Evolutionary conservation across 1,140 invertebrate species (phyloP), one percentile per base, ranked within the genome.

Genomic region (Drosophila seguyi): DNA sequence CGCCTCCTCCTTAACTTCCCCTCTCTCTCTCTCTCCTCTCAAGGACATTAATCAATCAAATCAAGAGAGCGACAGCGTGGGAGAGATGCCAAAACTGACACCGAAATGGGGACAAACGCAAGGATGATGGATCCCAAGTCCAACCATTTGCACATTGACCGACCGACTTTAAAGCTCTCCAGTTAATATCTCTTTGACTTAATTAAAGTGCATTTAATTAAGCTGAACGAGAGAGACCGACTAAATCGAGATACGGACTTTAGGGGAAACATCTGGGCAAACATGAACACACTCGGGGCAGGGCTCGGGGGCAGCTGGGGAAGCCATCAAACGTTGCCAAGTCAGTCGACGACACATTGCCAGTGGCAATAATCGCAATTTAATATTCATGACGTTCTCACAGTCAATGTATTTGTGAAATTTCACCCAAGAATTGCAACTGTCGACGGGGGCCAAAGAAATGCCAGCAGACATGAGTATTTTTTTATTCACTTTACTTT

Each of bases 301-400:
- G 0, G 8, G 20, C 52, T 38, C 34, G 34, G 20, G 34, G 50
- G 31, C 4, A 10, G 18, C 14, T 29, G n/a, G 6, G 20, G 18
- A 27, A 44, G 20, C 38, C 47, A 69, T 52, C 55, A 76, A 65
- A 75, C 27, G 59, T 48, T 48, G 56, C 47, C 52, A 58, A 76
- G 62, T 42, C 66, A 67, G 38, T 52, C 36, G 44, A 80, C 52
- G 48, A 53, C 81, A 78, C 75, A 83, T 79, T 79, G 85, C 85
- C 85, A 79, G 74, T 61, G 85, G 85, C 86, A 90, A 90, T 90
- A 90, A 90, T 90, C 79, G 67, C 78, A 90, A 90, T 90, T 90
- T 90, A 90, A 90, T 90, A 90, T 90, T 90, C 86, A 90, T 90
- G 85, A 61, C 78, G 53, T 68, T 84, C 81, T 75, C 81, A 74